Evolutionary conservation across 2,797 vertebrate genomes (phyloP), one percentile per base, ranked within the genome.

Genomic region (Ctenosaura bakeri): DNA sequence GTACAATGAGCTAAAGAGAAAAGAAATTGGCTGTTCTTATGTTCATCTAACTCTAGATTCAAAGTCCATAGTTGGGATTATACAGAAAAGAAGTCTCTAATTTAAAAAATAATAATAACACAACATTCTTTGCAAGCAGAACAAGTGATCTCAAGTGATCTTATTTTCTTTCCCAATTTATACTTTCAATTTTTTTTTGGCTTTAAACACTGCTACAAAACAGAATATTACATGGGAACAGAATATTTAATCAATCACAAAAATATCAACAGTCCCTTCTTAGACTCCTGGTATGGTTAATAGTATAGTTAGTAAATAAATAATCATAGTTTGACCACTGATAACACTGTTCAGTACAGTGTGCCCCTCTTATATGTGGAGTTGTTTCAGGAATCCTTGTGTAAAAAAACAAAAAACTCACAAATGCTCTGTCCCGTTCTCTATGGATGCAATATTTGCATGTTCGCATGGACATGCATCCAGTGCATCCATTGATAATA

Each of bases 21-120:
- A 66, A 24, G 38, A 9, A 84, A 85, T 38, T 83, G 89, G 89
- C 50, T 13, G 29, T 12, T 32, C 56, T 83, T 8, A 3, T 32
- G 69, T 89, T 93, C 93, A 87, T 85, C 73, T 83, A 85, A 79
- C 74, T 91, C 42, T 62, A 20, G 2, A 91, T 64, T 91, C 59
- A 86, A 0, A 6, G 76, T 87, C 64, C 85, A 24, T 6, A 66
- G 54, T 81, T 38, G 16, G 7, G 16, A 6, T 42, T 42, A 42
- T 42, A 42, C 42, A 42, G 10, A 9, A 73, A 32, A 54, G 1
- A n/a, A n/a, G 26, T n/a, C 1, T 7, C 16, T 24, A 16, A 80
- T 90, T 59, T 50, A 52, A 79, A 46, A 42, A 42, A 42, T 42
- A 42, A 42, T 42, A 42, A 42, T 42, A 42, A 42, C 42, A 42